Evolutionary conservation across 2,888 invertebrate species (phyloP), one percentile per base, ranked within the genome.

Genomic region (Serrognathus titanus): DNA sequence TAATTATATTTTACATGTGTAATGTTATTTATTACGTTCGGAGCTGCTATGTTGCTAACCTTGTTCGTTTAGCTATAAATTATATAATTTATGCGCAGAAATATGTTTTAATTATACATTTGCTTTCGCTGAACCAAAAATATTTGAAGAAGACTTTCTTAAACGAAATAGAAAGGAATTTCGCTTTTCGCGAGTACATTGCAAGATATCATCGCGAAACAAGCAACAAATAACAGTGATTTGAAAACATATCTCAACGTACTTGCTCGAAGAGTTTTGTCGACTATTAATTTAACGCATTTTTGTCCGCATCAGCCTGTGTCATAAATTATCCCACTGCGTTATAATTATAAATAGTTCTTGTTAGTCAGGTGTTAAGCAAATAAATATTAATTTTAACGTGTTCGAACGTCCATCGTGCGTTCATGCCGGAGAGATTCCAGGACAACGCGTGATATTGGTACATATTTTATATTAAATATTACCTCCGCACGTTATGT

Each of bases 381-480:
- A 43, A 43, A 43, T 43, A 43, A 43, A 43, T 43, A n/a, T 43
- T 43, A 43, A 43, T 20, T 43, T 16, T 11, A n/a, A 43, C 43
- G 20, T 16, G 43, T 40, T 40, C 40, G 43, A 43, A 43, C 43
- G 43, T 43, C 40, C 12, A 40, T 43, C 43, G 48, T 31, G 35
- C 48, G 35, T 35, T 37, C 38, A 8, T 37, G 37, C 16, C 12
- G 38, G 38, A 48, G 38, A 48, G 38, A 48, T 48, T 48, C 48
- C 13, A n/a, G 38, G 35, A 48, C 11, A 36, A 53, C 47, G 53
- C 53, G 53, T 53, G 53, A 48, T 53, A 48, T 35, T 11, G 40
- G 13, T 53, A 48, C 47, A 53, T 53, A 47, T 53, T 53, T 53
- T 47, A 53, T 37, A 35, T 48, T 41, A 48, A 12, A 16, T n/a